Evolutionary conservation across 2,113 vertebrate species (phyloP), one percentile per base, ranked within the genome.

Genomic region (Hippopotamus amphibius): DNA sequence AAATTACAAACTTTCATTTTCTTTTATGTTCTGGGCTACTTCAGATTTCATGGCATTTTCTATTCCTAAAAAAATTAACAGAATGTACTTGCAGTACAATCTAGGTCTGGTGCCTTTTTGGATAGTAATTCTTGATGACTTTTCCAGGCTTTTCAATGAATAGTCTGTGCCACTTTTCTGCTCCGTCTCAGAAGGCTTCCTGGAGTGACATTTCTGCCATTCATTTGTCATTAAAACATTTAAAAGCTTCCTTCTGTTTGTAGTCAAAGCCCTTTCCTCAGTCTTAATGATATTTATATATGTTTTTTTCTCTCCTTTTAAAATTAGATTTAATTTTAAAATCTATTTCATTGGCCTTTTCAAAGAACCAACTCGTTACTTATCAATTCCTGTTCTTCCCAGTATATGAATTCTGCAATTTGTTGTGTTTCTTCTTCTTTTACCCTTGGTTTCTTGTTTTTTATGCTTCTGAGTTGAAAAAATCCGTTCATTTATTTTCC

Each of bases 401-500:
- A 19, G 2, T 46, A 2, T 74, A 59, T 85, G 55, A 86, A 77
- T 61, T 89, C 57, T 43, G 7, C 24, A 46, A 9, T 53, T 63
- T 69, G 7, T 69, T 90, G 83, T 71, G 48, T 84, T 48, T 50
- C 37, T 41, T 57, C 55, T 33, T 66, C 50, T 41, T 79, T 90
- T 33, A 5, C 2, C 26, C 53, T n/a, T 57, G 79, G 15, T 72
- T 66, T 88, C 89, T 96, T 66, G 46, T 63, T 86, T 61, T 83
- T 53, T 76, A 12, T 16, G 63, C 83, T 83, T 96, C 43, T 43
- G 43, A 83, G 26, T 48, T 72, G 50, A 83, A 82, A 71, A 71
- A 90, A 80, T 82, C 74, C 63, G 37, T 80, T 91, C 65, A 82
- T 94, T 93, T 83, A 43, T 96, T 96, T 97, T 81, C 55, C 61